A percentile compares a stretch with the other conserved stretches of the same genome.
Conservation (phyloP, 1,140 invertebrate species). For the Carcinoscorpius rotundicauda region DNA sequence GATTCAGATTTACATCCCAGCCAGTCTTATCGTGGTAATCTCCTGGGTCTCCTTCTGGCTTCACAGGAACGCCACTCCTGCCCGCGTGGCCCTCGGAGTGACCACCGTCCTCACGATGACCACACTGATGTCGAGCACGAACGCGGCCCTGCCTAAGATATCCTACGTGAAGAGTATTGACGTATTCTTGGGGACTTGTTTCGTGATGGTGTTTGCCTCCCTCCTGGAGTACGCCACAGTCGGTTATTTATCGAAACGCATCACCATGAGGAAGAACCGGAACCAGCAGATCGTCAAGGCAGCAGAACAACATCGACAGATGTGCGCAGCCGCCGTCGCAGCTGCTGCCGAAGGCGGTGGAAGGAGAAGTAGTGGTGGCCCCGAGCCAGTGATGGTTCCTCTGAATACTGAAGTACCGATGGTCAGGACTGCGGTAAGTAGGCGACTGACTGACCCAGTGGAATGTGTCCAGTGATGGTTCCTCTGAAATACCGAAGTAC, state of each 20-base stretch:
- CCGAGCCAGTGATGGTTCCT: not conserved
- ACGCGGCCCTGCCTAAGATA: constrained; percentile 40
- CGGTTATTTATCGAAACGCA: constrained; percentile 88
- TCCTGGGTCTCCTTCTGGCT: constrained; percentile 43
- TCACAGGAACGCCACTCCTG: constrained; percentile 33
- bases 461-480: not conserved
- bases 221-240: constrained; percentile 74
- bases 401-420: not conserved
- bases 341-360: constrained; percentile 79
- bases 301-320: constrained; percentile 52
- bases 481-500: constrained; percentile 10
- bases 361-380: constrained; percentile 36
- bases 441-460: not conserved
- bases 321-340: constrained; percentile 16
- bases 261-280: constrained; percentile 85
- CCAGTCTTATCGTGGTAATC: constrained; percentile 39
- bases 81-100: constrained; percentile 40
- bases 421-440: not conserved
- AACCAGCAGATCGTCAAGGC: constrained; percentile 77
- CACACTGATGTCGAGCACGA: constrained; percentile 42
- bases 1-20: constrained; percentile 44
- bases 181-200: constrained; percentile 38
- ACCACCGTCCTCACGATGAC: constrained; percentile 44
- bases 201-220: constrained; percentile 33
- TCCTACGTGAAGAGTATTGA: constrained; percentile 40